Evolutionary conservation across 2,113 vertebrate genomes (phyloP).

Genomic region (Bufo bufo): DNA sequence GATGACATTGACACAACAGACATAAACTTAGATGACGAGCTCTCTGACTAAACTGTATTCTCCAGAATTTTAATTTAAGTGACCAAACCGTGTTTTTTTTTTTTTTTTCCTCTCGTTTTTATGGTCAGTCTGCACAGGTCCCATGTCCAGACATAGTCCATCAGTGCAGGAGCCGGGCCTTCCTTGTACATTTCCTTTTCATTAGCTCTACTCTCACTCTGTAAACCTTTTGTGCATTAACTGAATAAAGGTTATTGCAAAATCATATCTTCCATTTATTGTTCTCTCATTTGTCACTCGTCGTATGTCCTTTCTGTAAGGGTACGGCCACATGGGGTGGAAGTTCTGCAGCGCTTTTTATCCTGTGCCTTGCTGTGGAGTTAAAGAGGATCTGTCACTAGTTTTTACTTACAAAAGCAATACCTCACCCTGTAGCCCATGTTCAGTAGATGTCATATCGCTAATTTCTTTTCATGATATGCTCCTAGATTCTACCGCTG

Average conservation of each 20-base stretch:
- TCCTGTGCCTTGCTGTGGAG: too few species aligned
- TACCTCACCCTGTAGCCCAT: too few species aligned
- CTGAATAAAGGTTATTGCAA: slow-evolving; percentile 51
- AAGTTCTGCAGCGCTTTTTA: too few species aligned
- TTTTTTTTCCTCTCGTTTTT: background rate
- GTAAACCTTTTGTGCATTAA: slow-evolving; percentile 29
- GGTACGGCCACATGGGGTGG: too few species aligned
- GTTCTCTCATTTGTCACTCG: background rate
- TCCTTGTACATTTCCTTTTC: slow-evolving; percentile 52
- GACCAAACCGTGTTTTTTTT: slow-evolving; percentile 63
- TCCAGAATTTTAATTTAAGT: slow-evolving; percentile 56
- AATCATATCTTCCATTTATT: background rate
- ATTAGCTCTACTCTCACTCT: background rate
- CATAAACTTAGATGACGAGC: slow-evolving; percentile 95
- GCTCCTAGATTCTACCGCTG: too few species aligned
- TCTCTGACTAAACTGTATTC: slow-evolving; percentile 76
- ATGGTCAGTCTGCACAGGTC: background rate
- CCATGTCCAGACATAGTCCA: background rate
- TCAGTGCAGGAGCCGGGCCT: background rate
- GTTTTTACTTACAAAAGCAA: too few species aligned
- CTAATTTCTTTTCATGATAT: too few species aligned
- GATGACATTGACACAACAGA: slow-evolving; percentile 97
- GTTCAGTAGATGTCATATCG: too few species aligned
- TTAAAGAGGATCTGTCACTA: too few species aligned
- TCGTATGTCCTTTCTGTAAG: too few species aligned